These are phyloP conservation scores for Oreotrochilus melanogaster DNA, from an alignment of 2,113 vertebrate species.

Conservation along the genomic window DNA sequence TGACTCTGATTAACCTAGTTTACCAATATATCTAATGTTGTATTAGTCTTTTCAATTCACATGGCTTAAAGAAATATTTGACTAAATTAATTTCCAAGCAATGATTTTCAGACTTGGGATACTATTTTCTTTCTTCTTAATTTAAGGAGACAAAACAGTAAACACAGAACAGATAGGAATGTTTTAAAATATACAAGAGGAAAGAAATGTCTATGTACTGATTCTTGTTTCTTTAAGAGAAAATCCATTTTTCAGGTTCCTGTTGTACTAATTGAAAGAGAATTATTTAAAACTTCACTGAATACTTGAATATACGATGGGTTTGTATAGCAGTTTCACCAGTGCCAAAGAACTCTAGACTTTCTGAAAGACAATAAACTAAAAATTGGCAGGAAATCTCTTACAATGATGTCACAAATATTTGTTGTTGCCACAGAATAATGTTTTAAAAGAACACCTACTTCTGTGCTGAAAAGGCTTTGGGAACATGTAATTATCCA, in stretches of 20 bases:
- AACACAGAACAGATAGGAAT: slow-evolving; percentile 41
- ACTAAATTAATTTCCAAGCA: slow-evolving; percentile 16
- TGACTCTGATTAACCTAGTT: slow-evolving; percentile 44
- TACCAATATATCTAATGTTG: slow-evolving; percentile 41
- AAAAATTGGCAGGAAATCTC: slow-evolving; percentile 66
- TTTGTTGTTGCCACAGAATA: slow-evolving; percentile 52
- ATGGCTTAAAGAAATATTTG: slow-evolving; percentile 22
- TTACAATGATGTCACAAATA: slow-evolving; percentile 60
- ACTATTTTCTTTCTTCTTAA: not conserved
- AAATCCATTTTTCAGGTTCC: slow-evolving; percentile 74
- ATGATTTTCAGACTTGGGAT: slow-evolving; percentile 10
- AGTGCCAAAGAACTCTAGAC: slow-evolving; percentile 66
- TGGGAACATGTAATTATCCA: slow-evolving; percentile 44
- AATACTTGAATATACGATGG: slow-evolving; percentile 75
- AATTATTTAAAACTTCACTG: slow-evolving; percentile 82
- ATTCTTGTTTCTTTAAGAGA: slow-evolving; percentile 73
- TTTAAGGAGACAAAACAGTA: slow-evolving; percentile 56
- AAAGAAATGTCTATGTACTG: slow-evolving; percentile 49
- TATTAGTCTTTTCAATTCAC: slow-evolving; percentile 1
- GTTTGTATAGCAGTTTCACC: slow-evolving; percentile 62
- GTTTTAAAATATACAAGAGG: slow-evolving; percentile 65
- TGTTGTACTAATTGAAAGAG: slow-evolving; percentile 78
- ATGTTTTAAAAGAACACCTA: slow-evolving; percentile 65
- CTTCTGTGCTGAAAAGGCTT: slow-evolving; percentile 37
- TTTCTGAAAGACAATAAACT: slow-evolving; percentile 69